Conservation (phyloP, 2,888 invertebrate species). For the Apotomis capreana region DNA sequence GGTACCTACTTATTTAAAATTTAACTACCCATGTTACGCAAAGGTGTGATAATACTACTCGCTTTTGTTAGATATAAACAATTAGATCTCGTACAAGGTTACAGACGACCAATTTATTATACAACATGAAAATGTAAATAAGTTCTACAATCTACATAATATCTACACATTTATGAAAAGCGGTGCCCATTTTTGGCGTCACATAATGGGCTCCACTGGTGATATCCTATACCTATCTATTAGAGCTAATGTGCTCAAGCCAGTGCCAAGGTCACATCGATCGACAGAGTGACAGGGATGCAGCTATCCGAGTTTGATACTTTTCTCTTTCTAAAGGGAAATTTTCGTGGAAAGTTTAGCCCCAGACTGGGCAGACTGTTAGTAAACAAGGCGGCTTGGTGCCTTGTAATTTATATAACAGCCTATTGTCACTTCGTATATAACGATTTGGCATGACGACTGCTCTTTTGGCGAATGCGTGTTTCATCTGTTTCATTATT, state of each 20-base stretch:
- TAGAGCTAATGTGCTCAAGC: slow-evolving; percentile 50
- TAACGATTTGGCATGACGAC: background rate
- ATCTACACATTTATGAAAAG: background rate
- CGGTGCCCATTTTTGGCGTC: background rate
- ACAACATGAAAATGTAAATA: no score
- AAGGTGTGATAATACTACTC: no score
- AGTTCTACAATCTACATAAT: background rate
- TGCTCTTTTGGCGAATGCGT: background rate
- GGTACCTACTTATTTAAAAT: no score
- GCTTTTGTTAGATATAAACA: no score
- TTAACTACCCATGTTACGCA: no score
- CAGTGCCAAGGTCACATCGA: slow-evolving; percentile 80
- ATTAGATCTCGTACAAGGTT: no score
- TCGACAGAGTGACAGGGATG: slow-evolving; percentile 57
- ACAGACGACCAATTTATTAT: no score
- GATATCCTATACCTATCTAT: slow-evolving; percentile 9
- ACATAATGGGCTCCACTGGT: slow-evolving; percentile 9
- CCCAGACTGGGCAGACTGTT: slow-evolving; percentile 61
- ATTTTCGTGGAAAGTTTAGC: slow-evolving; percentile 44
- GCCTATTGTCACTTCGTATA: background rate
- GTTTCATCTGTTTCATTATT: no score
- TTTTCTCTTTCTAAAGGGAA: slow-evolving; percentile 49
- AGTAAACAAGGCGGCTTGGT: slow-evolving; percentile 57
- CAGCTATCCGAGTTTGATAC: slow-evolving; percentile 46
- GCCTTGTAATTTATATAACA: slow-evolving; percentile 38